A percentile compares a stretch with the other conserved stretches of the same genome.
phyloP scores from a whole-genome alignment of 2,113 vertebrate genomes.

The Tragelaphus imberbis region DNA sequence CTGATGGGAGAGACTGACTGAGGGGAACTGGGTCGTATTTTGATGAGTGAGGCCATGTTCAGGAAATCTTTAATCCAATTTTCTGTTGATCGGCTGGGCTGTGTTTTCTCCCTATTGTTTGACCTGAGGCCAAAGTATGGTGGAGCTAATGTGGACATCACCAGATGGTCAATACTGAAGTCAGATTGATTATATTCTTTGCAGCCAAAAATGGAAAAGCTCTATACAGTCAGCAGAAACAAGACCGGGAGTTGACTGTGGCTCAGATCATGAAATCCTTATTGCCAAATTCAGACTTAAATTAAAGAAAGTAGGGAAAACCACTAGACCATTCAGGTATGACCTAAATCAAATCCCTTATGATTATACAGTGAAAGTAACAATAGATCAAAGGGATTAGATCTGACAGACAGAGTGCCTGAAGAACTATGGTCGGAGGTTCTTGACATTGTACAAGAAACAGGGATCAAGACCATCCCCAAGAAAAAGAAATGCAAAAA shows the following conservation, averaged over 20 bases:
- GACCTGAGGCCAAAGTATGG: not conserved
- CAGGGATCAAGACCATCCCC: not conserved
- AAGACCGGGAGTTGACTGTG: not conserved
- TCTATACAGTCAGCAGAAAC: not conserved
- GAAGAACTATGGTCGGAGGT: not conserved
- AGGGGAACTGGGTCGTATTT: not conserved
- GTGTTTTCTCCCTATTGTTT: not conserved
- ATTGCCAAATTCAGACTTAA: not conserved
- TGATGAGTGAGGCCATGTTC: not conserved
- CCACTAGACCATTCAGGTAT: not conserved
- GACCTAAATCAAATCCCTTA: not conserved
- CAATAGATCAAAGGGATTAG: not conserved
- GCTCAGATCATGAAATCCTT: not conserved
- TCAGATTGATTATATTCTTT: not conserved
- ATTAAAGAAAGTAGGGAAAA: not conserved
- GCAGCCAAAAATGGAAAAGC: not conserved
- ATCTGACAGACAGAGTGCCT: not conserved
- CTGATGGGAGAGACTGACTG: not conserved
- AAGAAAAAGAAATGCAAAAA: not conserved
- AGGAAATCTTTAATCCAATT: not conserved
- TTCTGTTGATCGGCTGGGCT: not conserved
- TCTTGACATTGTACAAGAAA: not conserved
- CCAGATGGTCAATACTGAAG: not conserved
- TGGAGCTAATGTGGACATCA: not conserved
- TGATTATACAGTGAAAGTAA: not conserved